Percentiles rank a stretch among this genome's conserved stretches.
phyloP scores from a whole-genome alignment of 2,113 vertebrate species.

The Scolopax mira region DNA sequence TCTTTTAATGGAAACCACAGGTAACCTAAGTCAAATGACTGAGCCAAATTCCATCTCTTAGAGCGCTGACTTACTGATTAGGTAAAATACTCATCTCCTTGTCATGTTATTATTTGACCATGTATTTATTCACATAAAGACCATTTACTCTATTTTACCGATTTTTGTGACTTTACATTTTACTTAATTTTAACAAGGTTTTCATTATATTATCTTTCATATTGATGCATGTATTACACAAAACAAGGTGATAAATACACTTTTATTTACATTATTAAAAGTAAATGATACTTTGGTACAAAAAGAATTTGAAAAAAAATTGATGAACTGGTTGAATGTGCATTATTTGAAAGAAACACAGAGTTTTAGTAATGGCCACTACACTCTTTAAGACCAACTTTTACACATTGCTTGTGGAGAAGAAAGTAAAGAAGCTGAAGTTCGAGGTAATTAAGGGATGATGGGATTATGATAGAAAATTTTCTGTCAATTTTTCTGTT shows the following conservation, averaged over 20 bases:
- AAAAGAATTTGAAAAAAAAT: not conserved
- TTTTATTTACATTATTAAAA: not conserved
- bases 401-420: not conserved
- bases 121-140: not conserved
- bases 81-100: not conserved
- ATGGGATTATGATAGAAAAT: not conserved
- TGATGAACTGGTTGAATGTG: not conserved
- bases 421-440: not conserved
- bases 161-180: not conserved
- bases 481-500: not conserved
- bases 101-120: not conserved
- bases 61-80: not conserved
- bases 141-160: not conserved
- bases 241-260: not conserved
- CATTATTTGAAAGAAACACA: not conserved
- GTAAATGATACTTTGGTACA: not conserved
- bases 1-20: not conserved
- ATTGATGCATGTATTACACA: not conserved
- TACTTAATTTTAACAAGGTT: not conserved
- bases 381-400: not conserved
- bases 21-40: not conserved
- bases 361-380: not conserved
- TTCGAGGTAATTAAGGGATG: not conserved
- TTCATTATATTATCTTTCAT: not conserved
- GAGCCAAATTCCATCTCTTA: not conserved